phyloP scores from a whole-genome alignment of 1,140 invertebrate species.

The Rhopalosiphum padi region DNA sequence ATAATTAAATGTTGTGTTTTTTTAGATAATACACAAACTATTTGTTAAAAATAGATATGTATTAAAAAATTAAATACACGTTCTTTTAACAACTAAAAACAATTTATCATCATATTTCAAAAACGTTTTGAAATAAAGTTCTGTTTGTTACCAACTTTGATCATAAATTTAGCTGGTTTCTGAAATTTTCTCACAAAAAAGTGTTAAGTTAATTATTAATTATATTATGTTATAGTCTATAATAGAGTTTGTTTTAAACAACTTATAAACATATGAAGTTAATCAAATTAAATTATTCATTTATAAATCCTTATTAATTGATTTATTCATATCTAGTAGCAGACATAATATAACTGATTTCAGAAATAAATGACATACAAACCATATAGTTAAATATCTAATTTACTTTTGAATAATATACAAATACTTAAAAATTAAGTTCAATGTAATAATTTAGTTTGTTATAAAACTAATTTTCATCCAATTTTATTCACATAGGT shows the following conservation, averaged over 20 bases:
- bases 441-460: not conserved
- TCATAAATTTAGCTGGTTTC: conserved; percentile 1
- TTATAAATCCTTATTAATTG: not conserved
- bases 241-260: not conserved
- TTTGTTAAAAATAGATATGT: not conserved
- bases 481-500: no score
- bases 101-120: not conserved
- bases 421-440: not conserved
- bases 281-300: not conserved
- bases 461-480: not conserved
- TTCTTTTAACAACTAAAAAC: not conserved
- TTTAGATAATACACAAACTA: not conserved
- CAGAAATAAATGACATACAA: not conserved
- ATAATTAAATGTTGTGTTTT: not conserved
- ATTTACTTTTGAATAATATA: not conserved
- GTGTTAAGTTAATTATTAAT: conserved; percentile 3
- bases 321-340: not conserved
- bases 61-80: not conserved
- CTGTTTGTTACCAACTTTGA: not conserved
- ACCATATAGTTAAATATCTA: not conserved
- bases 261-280: not conserved
- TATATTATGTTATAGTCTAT: not conserved
- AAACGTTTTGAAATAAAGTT: not conserved
- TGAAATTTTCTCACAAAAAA: not conserved
- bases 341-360: not conserved